Base-by-base conservation (phyloP, 2,113 vertebrate genomes). In the Eonycteris spelaea region DNA sequence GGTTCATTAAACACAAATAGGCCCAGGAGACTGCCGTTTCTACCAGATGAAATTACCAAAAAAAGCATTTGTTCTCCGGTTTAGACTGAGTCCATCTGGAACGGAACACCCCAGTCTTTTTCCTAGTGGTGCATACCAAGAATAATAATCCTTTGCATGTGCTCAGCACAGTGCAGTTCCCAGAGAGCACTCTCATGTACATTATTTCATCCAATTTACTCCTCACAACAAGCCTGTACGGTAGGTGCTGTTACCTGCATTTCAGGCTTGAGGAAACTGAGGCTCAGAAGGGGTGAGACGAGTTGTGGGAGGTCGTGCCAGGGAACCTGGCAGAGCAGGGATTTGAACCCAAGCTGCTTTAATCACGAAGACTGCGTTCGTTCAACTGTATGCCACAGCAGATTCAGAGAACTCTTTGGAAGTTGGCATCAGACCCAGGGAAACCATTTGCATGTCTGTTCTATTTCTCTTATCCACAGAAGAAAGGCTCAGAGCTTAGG, bases 1-100 rank as follows among this genome's bases (percentile, higher is more conserved):
- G 95, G 68, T 95, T 97, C 97, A 95, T 98, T 98, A 96, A 94
- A 83, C 87, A 93, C 91, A 97, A 96, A 96, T 85, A 97, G 97
- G 95, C 94, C 94, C 97, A 78, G 21, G 86, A 97, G 95, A 92
- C 94, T 96, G 94, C 84, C 57, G 1, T 96, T 97, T 97, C 95
- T 80, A 96, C 89, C 93, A 96, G 93, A 96, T 95, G 93, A 97
- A 97, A 97, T 96, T 91, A 95, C 93, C 91, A 94, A 94, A 95
- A 93, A 94, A 96, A 95, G 84, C 95, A 92, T 91, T 94, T 95
- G 86, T 91, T 96, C 96, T 86, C 91, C 0, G 0, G 90, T 96
- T 95, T 93, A 97, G 96, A 98, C 24, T 74, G 95, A 96, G 96
- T 80, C 97, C 96, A 70, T 97, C 95, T 97, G 96, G 94, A 97